Evolutionary conservation across 1,140 invertebrate genomes (phyloP).

Genomic region (Macrocentrus cingulum): DNA sequence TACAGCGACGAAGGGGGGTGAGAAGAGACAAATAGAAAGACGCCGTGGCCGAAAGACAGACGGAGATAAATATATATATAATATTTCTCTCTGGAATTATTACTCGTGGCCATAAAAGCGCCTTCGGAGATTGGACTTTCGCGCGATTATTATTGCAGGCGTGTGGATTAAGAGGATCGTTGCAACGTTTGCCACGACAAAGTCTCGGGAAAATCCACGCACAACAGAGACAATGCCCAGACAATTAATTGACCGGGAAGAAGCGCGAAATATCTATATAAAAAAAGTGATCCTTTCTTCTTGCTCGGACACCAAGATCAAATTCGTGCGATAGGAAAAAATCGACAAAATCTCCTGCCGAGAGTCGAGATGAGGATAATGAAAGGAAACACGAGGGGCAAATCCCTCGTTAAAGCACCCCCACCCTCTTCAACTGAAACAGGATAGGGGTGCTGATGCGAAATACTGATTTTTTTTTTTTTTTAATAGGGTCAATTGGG

Average conservation of each 20-base stretch:
- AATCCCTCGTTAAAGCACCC: neutral
- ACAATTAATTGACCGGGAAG: constrained; percentile 27
- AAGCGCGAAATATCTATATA: neutral
- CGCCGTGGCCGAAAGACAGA: neutral
- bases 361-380: neutral
- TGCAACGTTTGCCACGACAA: constrained; percentile 45
- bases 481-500: no score
- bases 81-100: constrained; percentile 22
- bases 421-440: no score
- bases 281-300: constrained; percentile 10
- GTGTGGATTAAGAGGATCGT: constrained; percentile 51
- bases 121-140: constrained; percentile 48
- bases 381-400: neutral
- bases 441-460: no score
- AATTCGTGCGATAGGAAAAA: neutral
- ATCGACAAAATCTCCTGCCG: constrained; percentile 4
- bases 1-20: constrained; percentile 11
- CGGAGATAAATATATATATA: neutral
- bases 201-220: neutral
- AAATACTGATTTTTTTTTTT: no score
- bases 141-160: constrained; percentile 48
- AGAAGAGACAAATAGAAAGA: neutral
- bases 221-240: constrained; percentile 8
- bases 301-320: neutral
- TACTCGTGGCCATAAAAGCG: constrained; percentile 46